phyloP scores from a whole-genome alignment of 2,888 invertebrate species.

The Tetranychus piercei region DNA sequence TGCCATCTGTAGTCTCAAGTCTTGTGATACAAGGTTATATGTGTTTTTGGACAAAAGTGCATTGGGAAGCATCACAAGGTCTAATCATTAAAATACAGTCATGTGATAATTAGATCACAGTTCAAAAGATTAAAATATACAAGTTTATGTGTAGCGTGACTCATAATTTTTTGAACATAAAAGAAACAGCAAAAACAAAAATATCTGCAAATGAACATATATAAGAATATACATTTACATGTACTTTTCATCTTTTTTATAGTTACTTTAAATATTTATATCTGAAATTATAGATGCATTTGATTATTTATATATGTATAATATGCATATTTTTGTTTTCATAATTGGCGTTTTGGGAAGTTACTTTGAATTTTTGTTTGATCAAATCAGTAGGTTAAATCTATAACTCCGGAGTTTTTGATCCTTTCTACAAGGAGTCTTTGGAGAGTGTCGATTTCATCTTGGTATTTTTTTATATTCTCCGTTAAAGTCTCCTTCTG shows the following conservation, averaged over 20 bases:
- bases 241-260: too few relatives aligned
- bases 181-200: neutral
- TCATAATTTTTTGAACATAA: slow-evolving; percentile 1
- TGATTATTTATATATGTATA: neutral
- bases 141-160: neutral
- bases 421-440: neutral
- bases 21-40: too few relatives aligned
- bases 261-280: too few relatives aligned
- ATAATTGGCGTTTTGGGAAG: too few relatives aligned
- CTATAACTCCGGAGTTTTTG: neutral
- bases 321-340: too few relatives aligned
- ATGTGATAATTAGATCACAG: slow-evolving; percentile 1
- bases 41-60: neutral
- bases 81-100: slow-evolving; percentile 1
- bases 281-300: neutral
- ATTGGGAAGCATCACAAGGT: neutral
- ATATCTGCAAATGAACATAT: too few relatives aligned
- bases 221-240: too few relatives aligned
- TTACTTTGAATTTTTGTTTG: too few relatives aligned
- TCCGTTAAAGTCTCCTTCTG: neutral
- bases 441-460: slow-evolving; percentile 1
- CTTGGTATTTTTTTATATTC: neutral
- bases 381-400: neutral
- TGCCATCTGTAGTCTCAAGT: too few relatives aligned
- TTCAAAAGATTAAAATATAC: neutral